Percentiles rank a stretch among this genome's conserved stretches.
These are phyloP conservation scores for Ailuropoda melanoleuca DNA, from an alignment of 2,113 vertebrate genomes.

Conservation along the genomic window DNA sequence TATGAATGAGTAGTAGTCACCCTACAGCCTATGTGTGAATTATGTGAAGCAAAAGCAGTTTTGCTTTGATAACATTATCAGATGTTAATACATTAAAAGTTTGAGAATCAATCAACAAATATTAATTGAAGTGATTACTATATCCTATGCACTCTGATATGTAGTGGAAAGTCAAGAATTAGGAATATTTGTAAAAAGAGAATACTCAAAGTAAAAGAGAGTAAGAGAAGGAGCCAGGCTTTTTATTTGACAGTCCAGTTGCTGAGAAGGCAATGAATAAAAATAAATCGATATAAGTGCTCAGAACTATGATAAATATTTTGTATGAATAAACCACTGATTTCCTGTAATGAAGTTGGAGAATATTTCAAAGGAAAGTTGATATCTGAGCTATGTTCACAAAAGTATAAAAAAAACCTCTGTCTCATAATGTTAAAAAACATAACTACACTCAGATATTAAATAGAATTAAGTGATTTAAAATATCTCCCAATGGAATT, in stretches of 20 bases:
- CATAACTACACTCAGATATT: background rate
- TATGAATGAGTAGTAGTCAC: background rate
- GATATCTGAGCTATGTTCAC: background rate
- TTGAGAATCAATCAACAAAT: background rate
- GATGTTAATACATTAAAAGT: background rate
- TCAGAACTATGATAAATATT: background rate
- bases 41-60: background rate
- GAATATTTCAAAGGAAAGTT: background rate
- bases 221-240: background rate
- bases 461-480: background rate
- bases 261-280: background rate
- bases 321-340: background rate
- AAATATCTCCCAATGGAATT: background rate
- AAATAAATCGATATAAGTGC: background rate
- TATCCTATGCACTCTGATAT: background rate
- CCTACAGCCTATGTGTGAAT: background rate
- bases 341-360: background rate
- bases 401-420: background rate
- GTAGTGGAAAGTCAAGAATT: background rate
- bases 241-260: background rate
- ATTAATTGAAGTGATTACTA: background rate
- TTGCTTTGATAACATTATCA: background rate
- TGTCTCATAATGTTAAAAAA: constrained; percentile 12
- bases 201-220: background rate
- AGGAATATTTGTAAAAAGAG: background rate